Evolutionary conservation across 2,888 invertebrate species (phyloP), one percentile per base, ranked within the genome.

Genomic region (Barypeithes pellucidus): DNA sequence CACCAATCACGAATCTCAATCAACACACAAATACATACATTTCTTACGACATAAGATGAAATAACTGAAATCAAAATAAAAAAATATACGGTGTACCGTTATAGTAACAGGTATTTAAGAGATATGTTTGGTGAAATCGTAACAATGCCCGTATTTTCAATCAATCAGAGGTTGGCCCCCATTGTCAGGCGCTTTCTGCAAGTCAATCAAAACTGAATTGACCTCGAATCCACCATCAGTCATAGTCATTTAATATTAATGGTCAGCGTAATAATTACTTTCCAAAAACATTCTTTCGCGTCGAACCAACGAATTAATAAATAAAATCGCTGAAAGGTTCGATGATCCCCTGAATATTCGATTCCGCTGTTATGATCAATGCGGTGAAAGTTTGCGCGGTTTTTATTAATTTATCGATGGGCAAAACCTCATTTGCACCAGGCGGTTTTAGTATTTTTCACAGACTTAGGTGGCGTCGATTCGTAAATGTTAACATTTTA

Each of bases 251-350:
- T 45, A 65, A 57, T 63, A 70, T 54, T 70, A 63, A 65, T 63
- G 70, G 59, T 24, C 45, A 39, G 52, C 60, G 71, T 71, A 71
- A 71, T 71, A 70, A 70, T 71, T 65, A 50, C 71, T 65, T 65
- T 71, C 71, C 45, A 65, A 59, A 71, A 65, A 65, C 33, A 71
- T 71, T 71, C 65, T 57, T 59, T 71, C 59, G 65, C 71, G 65
- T 39, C 57, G 57, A 57, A 33, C 59, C 29, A 20, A 39, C 43
- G 33, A 43, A 20, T 54, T 62, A 61, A 70, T 70, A 70, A 70
- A 70, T 63, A 70, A 54, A 63, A 70, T 57, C 33, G 60, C 39
- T 18, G 65, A 60, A 65, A 63, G 61, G 68, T 68, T 68, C 61
- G 61, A 68, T 57, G 61, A 68, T 57, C 67, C 59, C 67, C 36